Conservation (phyloP, 2,113 vertebrate genomes). For the Oryzias curvinotus region DNA sequence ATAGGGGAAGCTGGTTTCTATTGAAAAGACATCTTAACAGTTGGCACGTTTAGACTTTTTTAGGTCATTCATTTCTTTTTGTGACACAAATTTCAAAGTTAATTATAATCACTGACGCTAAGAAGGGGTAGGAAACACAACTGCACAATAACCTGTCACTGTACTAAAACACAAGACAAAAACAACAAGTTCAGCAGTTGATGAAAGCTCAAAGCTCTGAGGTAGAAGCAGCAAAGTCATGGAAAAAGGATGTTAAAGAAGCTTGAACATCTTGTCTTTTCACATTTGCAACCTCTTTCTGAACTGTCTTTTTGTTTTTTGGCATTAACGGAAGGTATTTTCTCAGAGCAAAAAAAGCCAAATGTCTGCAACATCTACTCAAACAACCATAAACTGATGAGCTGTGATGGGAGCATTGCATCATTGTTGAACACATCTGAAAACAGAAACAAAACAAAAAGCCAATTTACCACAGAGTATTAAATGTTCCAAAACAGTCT, state of each 20-base stretch:
- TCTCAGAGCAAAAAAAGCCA: constrained; percentile 36
- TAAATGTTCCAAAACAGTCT: constrained; percentile 45
- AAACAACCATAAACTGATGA: constrained; percentile 32
- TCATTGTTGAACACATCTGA: constrained; percentile 40
- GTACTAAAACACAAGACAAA: background rate
- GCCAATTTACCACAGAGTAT: constrained; percentile 45
- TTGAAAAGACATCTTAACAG: no score
- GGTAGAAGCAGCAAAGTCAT: background rate
- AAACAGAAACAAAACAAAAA: constrained; percentile 42
- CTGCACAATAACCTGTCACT: background rate
- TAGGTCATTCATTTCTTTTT: no score
- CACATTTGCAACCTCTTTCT: constrained; percentile 24
- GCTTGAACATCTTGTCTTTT: constrained; percentile 21
- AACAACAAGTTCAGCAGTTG: background rate
- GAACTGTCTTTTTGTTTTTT: constrained; percentile 29
- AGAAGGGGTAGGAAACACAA: background rate
- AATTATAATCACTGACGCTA: no score
- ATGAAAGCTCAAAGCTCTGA: constrained; percentile 12
- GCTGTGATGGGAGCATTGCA: constrained; percentile 44
- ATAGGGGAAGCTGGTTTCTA: no score
- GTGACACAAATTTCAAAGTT: no score
- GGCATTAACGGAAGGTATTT: constrained; percentile 11
- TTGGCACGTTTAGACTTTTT: no score
- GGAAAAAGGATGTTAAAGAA: constrained; percentile 4
- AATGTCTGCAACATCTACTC: constrained; percentile 23